phyloP scores from a whole-genome alignment of 64 coral and sea anemone species.

The Porites lutea region DNA sequence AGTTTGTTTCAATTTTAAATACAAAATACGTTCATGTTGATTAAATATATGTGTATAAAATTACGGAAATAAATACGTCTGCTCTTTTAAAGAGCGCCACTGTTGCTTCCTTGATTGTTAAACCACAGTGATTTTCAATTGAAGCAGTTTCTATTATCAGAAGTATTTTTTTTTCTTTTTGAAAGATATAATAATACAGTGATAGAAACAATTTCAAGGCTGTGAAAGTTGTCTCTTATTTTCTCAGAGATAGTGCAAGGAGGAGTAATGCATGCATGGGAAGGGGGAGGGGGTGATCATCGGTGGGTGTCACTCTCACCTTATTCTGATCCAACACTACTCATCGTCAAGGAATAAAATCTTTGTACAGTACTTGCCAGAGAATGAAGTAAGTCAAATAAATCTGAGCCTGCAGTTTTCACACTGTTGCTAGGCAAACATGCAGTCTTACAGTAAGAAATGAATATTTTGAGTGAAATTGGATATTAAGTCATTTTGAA shows the following conservation, averaged over 20 bases:
- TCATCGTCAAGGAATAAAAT: not conserved
- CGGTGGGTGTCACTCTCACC: no score
- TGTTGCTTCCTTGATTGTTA: not conserved
- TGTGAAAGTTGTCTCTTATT: no score
- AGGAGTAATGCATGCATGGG: no score
- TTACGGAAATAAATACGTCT: constrained; percentile 31
- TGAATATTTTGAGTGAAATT: no score
- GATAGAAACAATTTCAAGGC: no score
- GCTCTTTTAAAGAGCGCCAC: not conserved
- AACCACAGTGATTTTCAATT: not conserved
- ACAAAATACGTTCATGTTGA: not conserved
- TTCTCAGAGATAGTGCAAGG: no score
- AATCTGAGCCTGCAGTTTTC: constrained; percentile 19
- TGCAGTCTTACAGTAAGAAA: not conserved
- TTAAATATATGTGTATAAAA: constrained; percentile 4
- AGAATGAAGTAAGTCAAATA: not conserved
- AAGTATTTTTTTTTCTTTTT: no score
- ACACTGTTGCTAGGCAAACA: not conserved
- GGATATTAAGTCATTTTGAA: no score
- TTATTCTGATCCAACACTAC: no score
- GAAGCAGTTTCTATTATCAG: no score
- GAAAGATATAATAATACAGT: no score
- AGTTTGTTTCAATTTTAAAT: not conserved
- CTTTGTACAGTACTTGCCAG: not conserved
- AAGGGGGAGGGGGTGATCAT: no score